Evolutionary conservation across 2,888 invertebrate genomes (phyloP).

Genomic region (Ennomos erosarius): DNA sequence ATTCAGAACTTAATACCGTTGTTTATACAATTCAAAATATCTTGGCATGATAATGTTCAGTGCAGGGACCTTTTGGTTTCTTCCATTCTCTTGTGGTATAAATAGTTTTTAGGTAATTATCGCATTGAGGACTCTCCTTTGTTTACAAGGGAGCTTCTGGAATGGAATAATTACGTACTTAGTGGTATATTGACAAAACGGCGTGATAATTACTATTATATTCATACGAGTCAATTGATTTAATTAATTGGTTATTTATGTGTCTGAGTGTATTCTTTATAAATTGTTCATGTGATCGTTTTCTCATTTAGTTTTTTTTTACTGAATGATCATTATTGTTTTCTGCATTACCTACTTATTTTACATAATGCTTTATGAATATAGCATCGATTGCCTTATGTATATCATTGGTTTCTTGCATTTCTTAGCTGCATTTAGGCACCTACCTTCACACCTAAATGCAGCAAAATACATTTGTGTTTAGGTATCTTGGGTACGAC

Average conservation of each 20-base stretch:
- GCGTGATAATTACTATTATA: slow-evolving; percentile 2
- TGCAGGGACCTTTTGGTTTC: slow-evolving; percentile 2
- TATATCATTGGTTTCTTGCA: too few species aligned
- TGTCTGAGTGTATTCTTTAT: background rate
- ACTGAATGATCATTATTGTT: too few species aligned
- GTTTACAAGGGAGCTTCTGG: slow-evolving; percentile 1
- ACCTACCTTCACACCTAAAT: too few species aligned
- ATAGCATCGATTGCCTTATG: too few species aligned
- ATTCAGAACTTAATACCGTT: background rate
- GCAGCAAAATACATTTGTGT: too few species aligned
- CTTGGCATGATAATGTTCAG: background rate
- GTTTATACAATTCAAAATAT: background rate
- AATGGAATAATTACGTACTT: background rate
- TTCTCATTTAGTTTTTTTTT: background rate
- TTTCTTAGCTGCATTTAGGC: too few species aligned
- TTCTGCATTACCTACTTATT: too few species aligned
- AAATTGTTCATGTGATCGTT: background rate
- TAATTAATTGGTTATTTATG: background rate
- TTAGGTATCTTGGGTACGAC: too few species aligned
- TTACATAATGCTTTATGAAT: too few species aligned
- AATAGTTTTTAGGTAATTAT: slow-evolving; percentile 4
- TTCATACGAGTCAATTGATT: slow-evolving; percentile 5
- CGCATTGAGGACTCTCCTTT: slow-evolving; percentile 1
- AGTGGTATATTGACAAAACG: background rate
- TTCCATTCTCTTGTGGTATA: slow-evolving; percentile 6